These are phyloP conservation scores for Arizona elegans DNA, from an alignment of 2,113 vertebrate species.

Conservation along the genomic window DNA sequence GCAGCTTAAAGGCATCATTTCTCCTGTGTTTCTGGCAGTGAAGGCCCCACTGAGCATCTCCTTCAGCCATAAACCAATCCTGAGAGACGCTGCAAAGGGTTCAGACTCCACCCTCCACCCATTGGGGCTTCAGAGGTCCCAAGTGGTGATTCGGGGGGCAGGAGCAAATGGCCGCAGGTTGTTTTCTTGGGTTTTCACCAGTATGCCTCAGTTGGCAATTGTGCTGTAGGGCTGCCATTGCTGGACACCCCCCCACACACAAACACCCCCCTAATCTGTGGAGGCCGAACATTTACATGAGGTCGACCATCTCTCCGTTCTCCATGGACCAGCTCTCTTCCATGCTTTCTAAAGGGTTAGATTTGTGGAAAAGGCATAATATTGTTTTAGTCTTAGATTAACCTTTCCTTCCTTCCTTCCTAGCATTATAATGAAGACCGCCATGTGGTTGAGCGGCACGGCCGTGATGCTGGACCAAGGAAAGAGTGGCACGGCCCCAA, in stretches of 20 bases:
- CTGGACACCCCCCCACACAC: not conserved
- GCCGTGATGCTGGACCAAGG: conserved; percentile 84
- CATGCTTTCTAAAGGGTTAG: not conserved
- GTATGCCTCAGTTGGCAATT: not conserved
- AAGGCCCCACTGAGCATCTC: not conserved
- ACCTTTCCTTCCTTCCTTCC: not conserved
- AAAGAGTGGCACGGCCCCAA: conserved; percentile 90
- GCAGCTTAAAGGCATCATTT: not conserved
- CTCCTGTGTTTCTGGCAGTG: not conserved
- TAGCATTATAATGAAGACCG: conserved; percentile 87
- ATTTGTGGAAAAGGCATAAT: not conserved
- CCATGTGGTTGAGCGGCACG: conserved; percentile 87
- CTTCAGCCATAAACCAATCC: not conserved
- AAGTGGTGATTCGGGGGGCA: not conserved
- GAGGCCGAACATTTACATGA: not conserved
- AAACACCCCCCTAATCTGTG: not conserved
- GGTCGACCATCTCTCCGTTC: not conserved
- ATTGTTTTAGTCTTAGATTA: too few species aligned
- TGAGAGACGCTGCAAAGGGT: not conserved
- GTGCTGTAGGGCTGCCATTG: not conserved
- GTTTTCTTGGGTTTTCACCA: not conserved
- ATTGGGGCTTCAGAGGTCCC: not conserved
- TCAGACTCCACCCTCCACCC: not conserved
- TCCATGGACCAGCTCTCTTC: not conserved
- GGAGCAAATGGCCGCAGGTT: not conserved